Conservation (phyloP, 2,888 invertebrate genomes). For the Mactromeris polynyma region DNA sequence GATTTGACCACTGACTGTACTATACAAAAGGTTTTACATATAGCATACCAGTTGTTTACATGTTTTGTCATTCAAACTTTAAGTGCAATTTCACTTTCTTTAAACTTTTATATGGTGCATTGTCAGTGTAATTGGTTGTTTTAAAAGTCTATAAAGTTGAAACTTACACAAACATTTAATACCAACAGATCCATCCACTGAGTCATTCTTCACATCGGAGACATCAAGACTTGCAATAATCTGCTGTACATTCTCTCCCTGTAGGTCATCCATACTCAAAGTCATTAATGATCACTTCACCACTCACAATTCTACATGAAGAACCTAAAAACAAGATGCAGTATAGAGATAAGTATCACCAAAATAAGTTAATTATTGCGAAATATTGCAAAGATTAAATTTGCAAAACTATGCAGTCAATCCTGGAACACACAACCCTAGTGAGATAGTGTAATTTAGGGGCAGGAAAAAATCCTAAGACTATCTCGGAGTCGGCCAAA, state of each 20-base stretch:
- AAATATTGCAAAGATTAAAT: too few species aligned
- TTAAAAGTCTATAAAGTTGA: background rate
- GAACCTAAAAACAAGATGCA: too few species aligned
- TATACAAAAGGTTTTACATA: too few species aligned
- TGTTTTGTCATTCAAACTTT: background rate
- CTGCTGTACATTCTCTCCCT: conserved; percentile 37
- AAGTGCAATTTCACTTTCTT: background rate
- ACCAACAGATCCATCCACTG: conserved; percentile 28
- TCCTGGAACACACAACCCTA: too few species aligned
- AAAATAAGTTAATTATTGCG: too few species aligned
- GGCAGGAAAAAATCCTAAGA: too few species aligned
- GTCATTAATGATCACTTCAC: background rate
- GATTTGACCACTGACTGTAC: too few species aligned
- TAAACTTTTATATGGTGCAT: background rate
- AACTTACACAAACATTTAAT: conserved; percentile 55
- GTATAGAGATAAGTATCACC: too few species aligned
- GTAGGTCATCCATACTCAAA: conserved; percentile 46
- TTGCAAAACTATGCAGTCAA: too few species aligned
- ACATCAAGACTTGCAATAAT: conserved; percentile 35
- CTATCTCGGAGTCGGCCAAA: too few species aligned
- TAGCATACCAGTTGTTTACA: too few species aligned
- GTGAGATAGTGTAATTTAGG: too few species aligned
- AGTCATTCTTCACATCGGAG: conserved; percentile 28
- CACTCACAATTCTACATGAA: background rate
- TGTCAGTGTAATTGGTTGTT: background rate